phyloP scores from a whole-genome alignment of 2,113 vertebrate genomes.

The Microcebus tavaratra region DNA sequence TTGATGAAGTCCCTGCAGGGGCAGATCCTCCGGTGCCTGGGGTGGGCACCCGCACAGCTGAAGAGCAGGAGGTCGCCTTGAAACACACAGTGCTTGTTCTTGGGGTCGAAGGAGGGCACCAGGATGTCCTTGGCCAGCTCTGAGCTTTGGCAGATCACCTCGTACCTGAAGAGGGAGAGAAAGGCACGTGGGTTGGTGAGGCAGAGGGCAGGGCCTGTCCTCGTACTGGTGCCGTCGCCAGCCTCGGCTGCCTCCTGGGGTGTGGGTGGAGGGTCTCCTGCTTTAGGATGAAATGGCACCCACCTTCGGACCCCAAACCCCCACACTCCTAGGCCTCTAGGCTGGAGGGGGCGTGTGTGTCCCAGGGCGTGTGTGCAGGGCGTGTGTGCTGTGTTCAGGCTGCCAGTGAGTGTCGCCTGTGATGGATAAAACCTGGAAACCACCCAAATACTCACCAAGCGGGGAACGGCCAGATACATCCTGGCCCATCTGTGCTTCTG shows the following conservation, averaged over 20 bases:
- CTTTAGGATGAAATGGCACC: neutral
- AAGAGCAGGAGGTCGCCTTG: conserved; percentile 97
- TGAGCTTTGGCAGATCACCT: conserved; percentile 91
- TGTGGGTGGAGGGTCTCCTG: neutral
- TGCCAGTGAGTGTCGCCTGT: neutral
- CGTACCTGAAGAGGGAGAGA: conserved; percentile 85
- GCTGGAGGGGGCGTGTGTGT: accelerated
- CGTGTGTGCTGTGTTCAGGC: neutral
- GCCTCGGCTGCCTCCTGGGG: no score
- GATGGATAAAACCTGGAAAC: neutral
- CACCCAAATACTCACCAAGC: neutral
- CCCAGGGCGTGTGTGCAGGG: accelerated
- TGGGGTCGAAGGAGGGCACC: conserved; percentile 92
- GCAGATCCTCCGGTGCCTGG: conserved; percentile 91
- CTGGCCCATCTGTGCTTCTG: neutral
- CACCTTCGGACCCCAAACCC: neutral
- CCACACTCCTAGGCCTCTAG: accelerated
- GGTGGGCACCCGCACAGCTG: conserved; percentile 96
- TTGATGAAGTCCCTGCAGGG: conserved; percentile 99
- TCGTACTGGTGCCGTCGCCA: accelerated
- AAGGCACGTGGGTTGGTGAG: neutral
- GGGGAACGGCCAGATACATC: neutral
- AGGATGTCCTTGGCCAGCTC: conserved; percentile 93
- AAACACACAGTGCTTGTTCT: conserved; percentile 93
- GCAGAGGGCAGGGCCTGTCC: neutral